Conservation (phyloP, 2,888 invertebrate genomes). For the Helicoverpa assulta region DNA sequence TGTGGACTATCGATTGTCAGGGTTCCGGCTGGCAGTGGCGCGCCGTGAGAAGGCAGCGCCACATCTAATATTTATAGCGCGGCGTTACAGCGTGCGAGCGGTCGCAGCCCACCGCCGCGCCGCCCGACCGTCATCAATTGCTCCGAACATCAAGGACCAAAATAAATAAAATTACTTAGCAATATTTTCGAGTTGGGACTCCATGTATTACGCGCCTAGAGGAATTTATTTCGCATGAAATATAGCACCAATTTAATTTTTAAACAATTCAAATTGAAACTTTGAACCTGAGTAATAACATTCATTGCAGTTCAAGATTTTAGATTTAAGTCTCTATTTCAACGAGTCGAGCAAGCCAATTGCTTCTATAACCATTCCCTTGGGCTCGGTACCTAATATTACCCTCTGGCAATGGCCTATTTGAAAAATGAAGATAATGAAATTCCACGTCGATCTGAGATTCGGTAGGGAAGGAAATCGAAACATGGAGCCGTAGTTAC, state of each 20-base stretch:
- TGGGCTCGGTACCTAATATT: constrained; percentile 41
- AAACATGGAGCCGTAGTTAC: constrained; percentile 20
- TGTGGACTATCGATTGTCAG: constrained; percentile 77
- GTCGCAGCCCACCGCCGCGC: constrained; percentile 59
- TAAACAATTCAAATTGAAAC: constrained; percentile 18
- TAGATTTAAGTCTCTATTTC: constrained; percentile 29
- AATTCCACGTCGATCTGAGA: constrained; percentile 45
- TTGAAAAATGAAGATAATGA: constrained; percentile 55
- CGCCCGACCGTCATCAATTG: constrained; percentile 75
- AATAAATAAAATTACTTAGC: constrained; percentile 73
- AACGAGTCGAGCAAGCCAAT: constrained; percentile 41
- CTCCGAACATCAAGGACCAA: constrained; percentile 63
- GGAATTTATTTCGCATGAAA: constrained; percentile 52
- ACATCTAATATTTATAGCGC: constrained; percentile 82
- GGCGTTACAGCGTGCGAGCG: constrained; percentile 67
- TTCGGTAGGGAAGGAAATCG: constrained; percentile 35
- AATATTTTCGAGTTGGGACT: constrained; percentile 67
- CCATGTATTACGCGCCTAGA: constrained; percentile 63
- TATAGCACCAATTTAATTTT: constrained; percentile 6
- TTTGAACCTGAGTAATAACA: constrained; percentile 20
- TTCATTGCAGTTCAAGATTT: constrained; percentile 24
- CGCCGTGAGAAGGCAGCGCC: constrained; percentile 61
- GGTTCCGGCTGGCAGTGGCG: constrained; percentile 63
- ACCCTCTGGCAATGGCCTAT: constrained; percentile 41
- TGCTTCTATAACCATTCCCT: constrained; percentile 28